phyloP scores from a whole-genome alignment of 2,888 invertebrate genomes.

The Agelastica alni region DNA sequence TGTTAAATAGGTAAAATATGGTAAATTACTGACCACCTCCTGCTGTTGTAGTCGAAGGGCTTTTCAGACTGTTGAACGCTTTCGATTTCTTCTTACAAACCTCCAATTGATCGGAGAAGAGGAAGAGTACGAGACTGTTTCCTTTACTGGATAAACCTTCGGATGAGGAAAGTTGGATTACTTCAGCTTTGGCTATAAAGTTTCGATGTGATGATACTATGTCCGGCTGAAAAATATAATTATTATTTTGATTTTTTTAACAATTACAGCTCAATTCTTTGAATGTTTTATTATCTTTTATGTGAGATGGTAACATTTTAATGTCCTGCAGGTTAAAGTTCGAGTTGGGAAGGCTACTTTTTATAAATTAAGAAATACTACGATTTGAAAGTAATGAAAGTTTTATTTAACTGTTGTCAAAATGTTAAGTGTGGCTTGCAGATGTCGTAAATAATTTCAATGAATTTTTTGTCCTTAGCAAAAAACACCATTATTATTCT shows the following conservation, averaged over 20 bases:
- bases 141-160: slow-evolving; percentile 86
- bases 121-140: slow-evolving; percentile 78
- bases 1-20: too few species aligned
- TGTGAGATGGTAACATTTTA: too few species aligned
- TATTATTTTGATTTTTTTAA: neutral
- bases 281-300: too few species aligned
- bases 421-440: too few species aligned
- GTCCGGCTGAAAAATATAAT: slow-evolving; percentile 67
- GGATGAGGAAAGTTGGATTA: slow-evolving; percentile 74
- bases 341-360: too few species aligned
- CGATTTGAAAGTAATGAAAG: too few species aligned
- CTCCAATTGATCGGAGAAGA: slow-evolving; percentile 94
- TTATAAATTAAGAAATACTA: too few species aligned
- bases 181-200: slow-evolving; percentile 86
- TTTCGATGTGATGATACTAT: slow-evolving; percentile 90
- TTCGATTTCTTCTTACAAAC: slow-evolving; percentile 87
- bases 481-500: too few species aligned
- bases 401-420: too few species aligned
- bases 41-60: slow-evolving; percentile 61
- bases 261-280: neutral
- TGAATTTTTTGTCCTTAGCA: too few species aligned
- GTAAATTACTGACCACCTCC: slow-evolving; percentile 17
- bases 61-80: slow-evolving; percentile 71
- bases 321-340: too few species aligned
- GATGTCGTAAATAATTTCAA: too few species aligned